Base-by-base conservation (phyloP, 1,140 invertebrate species). In the Druon quercuslanigerum region DNA sequence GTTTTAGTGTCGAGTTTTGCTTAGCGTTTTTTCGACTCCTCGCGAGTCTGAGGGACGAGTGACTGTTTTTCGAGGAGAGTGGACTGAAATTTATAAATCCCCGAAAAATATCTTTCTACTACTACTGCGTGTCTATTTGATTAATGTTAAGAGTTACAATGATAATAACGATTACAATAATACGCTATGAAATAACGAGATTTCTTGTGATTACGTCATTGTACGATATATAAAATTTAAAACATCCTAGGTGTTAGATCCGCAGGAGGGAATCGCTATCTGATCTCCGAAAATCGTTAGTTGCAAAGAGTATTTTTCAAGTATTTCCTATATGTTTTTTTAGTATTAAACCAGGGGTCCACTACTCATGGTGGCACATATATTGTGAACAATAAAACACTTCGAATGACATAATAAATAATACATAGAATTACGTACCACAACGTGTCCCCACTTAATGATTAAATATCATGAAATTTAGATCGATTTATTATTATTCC, bases 301-400 rank as follows among this genome's bases (percentile, higher is more conserved):
- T 88, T 89, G 87, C 87, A 89, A 87, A 90, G 88, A 90, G 87
- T 90, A 90, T 90, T 90, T 90, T 89, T 89, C 88, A 91, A 90
- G 88, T 90, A 90, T 91, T 91, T 87, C 81, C 84, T 86, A 87
- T 86, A 88, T 89, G 87, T 88, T 89, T 89, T 91, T 89, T 88
- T 90, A 91, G 89, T 90, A 91, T 90, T 91, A 90, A 82, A 85
- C 74, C 84, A 85, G 73, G 77, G 76, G 73, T 76, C 79, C 76
- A 82, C 76, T 83, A 60, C 50, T 52, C 50, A 79, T 51, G 74
- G 75, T 83, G 85, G 75, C 71, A 73, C 73, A 82, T 71, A 82
- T 71, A 78, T 84, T 76, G 72, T 85, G 80, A 82, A 84, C 80
- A 82, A 80, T 77, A 83, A 80, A 84, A 83, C 81, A 83, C 85